Conservation (phyloP, 2,113 vertebrate species). For the Penelope pileata region DNA sequence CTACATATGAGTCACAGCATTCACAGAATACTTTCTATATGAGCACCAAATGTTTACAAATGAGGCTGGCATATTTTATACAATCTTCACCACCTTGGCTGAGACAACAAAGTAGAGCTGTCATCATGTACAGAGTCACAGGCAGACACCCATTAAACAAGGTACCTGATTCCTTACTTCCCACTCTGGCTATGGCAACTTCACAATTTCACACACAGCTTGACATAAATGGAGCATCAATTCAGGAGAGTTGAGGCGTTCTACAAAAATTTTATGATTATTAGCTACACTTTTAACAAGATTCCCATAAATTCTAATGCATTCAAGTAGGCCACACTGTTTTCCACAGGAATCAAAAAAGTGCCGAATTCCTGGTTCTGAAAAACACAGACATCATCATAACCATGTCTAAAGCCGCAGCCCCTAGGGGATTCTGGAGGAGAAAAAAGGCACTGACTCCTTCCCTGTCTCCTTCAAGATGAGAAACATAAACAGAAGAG, state of each 20-base stretch:
- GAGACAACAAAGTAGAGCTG: neutral
- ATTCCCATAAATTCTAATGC: neutral
- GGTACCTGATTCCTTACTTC: neutral
- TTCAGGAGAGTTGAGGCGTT: neutral
- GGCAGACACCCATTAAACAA: slow-evolving; percentile 23
- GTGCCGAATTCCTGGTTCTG: neutral
- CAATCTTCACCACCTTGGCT: neutral
- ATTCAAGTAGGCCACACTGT: neutral
- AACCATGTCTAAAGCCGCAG: neutral
- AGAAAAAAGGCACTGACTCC: slow-evolving; percentile 20
- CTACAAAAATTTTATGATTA: neutral
- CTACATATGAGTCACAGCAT: slow-evolving; percentile 26
- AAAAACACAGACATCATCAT: slow-evolving; percentile 9
- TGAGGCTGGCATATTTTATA: slow-evolving; percentile 22
- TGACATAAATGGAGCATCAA: neutral
- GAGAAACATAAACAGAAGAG: slow-evolving; percentile 30
- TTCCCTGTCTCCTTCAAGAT: slow-evolving; percentile 26
- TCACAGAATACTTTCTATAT: slow-evolving; percentile 38
- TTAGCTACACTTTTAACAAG: neutral
- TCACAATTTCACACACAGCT: neutral
- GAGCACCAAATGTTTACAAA: slow-evolving; percentile 52
- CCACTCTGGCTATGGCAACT: neutral
- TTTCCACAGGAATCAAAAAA: neutral
- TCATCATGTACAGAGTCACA: neutral
- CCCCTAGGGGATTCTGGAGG: slow-evolving; percentile 7